Conservation (phyloP, 2,113 vertebrate species). For the Otis tarda region DNA sequence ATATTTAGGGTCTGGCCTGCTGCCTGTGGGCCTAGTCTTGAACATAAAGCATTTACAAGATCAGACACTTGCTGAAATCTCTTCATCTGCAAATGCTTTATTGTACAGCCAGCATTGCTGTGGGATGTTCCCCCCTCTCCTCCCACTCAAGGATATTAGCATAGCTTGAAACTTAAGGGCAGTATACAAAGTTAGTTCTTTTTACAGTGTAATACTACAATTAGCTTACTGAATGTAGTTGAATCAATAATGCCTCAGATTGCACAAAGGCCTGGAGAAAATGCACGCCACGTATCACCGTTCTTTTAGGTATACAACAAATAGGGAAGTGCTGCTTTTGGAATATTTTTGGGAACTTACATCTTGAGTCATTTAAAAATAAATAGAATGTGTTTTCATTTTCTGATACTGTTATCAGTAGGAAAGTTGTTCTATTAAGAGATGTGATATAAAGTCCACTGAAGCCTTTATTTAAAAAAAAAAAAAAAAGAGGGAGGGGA, state of each 20-base stretch:
- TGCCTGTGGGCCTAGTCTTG: not conserved
- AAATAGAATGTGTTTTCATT: not conserved
- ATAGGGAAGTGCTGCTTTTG: not conserved
- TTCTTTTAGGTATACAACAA: not conserved
- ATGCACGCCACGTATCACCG: accelerated
- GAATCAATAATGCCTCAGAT: not conserved
- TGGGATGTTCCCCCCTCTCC: not conserved
- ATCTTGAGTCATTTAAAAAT: not conserved
- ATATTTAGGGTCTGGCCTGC: not conserved
- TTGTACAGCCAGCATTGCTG: not conserved
- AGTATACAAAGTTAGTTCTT: not conserved
- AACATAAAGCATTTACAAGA: not conserved
- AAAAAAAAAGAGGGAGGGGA: accelerated
- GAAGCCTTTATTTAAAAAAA: not conserved
- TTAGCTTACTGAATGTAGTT: not conserved
- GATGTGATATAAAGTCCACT: not conserved
- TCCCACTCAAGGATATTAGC: not conserved
- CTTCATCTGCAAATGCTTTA: not conserved
- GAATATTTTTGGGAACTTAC: not conserved
- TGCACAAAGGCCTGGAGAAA: not conserved
- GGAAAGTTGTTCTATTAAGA: not conserved
- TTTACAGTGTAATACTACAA: not conserved
- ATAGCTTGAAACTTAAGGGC: not conserved
- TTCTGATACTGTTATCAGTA: not conserved
- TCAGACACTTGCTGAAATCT: not conserved